A percentile compares a stretch with the other conserved stretches of the same genome.
Conservation (phyloP, 2,797 vertebrate species). For the Diplodus sargus region DNA sequence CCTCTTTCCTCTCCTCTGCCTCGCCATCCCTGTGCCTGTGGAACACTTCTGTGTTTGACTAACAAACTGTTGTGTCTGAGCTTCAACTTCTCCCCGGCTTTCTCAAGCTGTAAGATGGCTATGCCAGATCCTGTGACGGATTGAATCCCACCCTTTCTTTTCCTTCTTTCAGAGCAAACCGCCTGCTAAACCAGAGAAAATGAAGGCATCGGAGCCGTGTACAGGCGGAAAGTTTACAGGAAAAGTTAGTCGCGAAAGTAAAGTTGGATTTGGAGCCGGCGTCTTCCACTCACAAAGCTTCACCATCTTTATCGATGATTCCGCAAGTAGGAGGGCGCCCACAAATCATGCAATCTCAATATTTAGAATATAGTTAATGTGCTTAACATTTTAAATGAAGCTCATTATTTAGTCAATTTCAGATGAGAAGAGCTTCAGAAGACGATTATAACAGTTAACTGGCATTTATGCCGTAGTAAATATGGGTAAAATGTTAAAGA, state of each 20-base stretch:
- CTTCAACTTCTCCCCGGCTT: constrained; percentile 58
- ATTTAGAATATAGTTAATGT: neutral
- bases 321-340: neutral
- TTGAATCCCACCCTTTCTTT: constrained; percentile 65
- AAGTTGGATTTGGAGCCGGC: constrained; percentile 42
- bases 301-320: neutral
- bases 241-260: constrained; percentile 67
- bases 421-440: neutral
- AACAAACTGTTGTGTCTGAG: constrained; percentile 79
- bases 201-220: constrained; percentile 44
- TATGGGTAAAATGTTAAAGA: neutral
- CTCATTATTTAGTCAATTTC: neutral
- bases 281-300: constrained; percentile 25
- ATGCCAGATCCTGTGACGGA: constrained; percentile 62
- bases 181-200: constrained; percentile 45
- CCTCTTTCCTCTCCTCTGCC: constrained; percentile 31
- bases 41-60: constrained; percentile 71
- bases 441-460: neutral
- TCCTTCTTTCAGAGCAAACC: constrained; percentile 36
- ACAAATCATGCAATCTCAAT: constrained; percentile 11
- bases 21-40: constrained; percentile 71
- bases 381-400: constrained; percentile 4
- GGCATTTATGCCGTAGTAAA: neutral
- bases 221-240: constrained; percentile 68
- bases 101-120: constrained; percentile 68